Conservation (phyloP, 2,888 invertebrate genomes). For the Ochropleura leucogaster region DNA sequence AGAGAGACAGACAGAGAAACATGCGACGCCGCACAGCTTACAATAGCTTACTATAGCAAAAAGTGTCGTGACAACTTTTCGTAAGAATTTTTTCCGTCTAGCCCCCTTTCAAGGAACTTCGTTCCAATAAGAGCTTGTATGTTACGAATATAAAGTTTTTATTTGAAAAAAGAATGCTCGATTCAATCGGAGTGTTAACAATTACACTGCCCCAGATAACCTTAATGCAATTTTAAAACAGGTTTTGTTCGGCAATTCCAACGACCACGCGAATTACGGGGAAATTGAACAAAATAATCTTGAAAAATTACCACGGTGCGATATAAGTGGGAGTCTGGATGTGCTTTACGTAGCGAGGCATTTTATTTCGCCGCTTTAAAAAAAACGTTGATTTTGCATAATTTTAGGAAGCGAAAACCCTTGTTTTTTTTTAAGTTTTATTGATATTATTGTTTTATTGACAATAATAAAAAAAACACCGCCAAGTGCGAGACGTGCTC, state of each 20-base stretch:
- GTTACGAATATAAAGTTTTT: too few species aligned
- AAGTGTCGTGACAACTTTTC: too few species aligned
- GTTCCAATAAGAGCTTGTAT: too few species aligned
- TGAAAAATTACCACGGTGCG: slow-evolving; percentile 18
- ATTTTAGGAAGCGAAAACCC: neutral
- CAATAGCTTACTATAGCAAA: too few species aligned
- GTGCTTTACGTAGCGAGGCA: slow-evolving; percentile 4
- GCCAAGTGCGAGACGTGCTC: too few species aligned
- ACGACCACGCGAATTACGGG: neutral
- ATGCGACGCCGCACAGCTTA: too few species aligned
- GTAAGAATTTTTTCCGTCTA: too few species aligned
- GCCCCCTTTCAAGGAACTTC: too few species aligned
- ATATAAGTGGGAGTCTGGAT: neutral
- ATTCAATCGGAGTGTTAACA: neutral
- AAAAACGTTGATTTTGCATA: neutral
- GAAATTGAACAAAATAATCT: slow-evolving; percentile 21
- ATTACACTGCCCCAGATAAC: neutral
- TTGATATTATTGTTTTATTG: too few species aligned
- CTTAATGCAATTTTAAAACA: slow-evolving; percentile 12
- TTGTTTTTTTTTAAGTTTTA: too few species aligned
- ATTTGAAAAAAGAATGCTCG: neutral
- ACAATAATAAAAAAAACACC: too few species aligned
- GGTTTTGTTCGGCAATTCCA: neutral
- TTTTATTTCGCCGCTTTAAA: neutral
- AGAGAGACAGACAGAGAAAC: too few species aligned